A percentile compares a stretch with the other conserved stretches of the same genome.
Evolutionary conservation across 2,797 vertebrate genomes (phyloP).

Genomic region (Sebastes goodei): DNA sequence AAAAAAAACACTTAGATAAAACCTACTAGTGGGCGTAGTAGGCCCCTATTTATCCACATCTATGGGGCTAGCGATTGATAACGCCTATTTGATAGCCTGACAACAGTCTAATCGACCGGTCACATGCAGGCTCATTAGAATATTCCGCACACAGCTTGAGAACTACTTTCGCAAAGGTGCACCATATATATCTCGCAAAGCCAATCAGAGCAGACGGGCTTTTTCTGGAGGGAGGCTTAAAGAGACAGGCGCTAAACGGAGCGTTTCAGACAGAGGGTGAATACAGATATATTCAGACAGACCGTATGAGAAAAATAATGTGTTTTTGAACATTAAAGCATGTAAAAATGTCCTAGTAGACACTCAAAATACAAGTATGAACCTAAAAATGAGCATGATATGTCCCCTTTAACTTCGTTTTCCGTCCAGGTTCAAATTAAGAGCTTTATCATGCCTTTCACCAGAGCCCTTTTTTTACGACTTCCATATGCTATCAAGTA

Average conservation of each 20-base stretch:
- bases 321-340: too few species aligned
- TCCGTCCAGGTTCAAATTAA: constrained; percentile 41
- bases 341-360: too few species aligned
- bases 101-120: neutral
- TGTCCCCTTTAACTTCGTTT: neutral
- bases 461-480: neutral
- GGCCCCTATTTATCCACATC: neutral
- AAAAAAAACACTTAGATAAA: neutral
- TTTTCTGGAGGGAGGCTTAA: too few species aligned
- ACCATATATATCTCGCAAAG: too few species aligned
- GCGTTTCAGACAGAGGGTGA: too few species aligned
- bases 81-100: neutral
- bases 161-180: neutral
- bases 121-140: neutral
- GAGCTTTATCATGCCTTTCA: constrained; percentile 8
- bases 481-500: neutral
- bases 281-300: too few species aligned
- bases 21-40: neutral
- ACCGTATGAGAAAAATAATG: too few species aligned
- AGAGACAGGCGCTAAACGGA: too few species aligned
- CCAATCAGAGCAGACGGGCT: too few species aligned
- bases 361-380: too few species aligned
- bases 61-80: neutral
- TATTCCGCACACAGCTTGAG: neutral
- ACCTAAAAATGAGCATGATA: too few species aligned